Percentiles rank a stretch among this genome's conserved stretches.
Conservation (phyloP, 2,888 invertebrate genomes). For the Lymantria dispar region DNA sequence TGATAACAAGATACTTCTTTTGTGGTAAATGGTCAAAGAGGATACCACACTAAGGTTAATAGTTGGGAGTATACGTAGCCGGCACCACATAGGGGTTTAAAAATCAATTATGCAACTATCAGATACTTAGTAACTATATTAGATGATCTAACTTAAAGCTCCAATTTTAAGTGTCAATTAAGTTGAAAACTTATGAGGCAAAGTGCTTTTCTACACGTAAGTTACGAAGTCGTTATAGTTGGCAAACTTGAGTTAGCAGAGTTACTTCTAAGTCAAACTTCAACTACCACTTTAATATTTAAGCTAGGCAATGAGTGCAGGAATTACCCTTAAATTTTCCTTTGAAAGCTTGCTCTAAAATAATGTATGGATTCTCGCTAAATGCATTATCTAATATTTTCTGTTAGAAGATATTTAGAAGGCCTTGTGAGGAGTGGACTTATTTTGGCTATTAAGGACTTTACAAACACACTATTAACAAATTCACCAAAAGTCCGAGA, state of each 20-base stretch:
- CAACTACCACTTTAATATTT: conserved; percentile 28
- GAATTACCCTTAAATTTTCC: background rate
- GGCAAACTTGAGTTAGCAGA: conserved; percentile 23
- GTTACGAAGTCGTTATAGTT: conserved; percentile 29
- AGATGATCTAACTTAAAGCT: conserved; percentile 9
- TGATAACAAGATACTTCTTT: too few species aligned
- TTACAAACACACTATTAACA: too few species aligned
- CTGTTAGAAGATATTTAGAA: too few species aligned
- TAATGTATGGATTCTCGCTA: background rate
- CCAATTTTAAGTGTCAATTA: conserved; percentile 30
- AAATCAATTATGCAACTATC: too few species aligned
- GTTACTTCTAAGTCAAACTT: conserved; percentile 24
- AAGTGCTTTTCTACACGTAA: conserved; percentile 20
- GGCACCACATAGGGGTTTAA: too few species aligned
- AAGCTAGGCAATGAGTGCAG: conserved; percentile 3
- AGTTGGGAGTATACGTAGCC: too few species aligned
- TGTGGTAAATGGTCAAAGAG: too few species aligned
- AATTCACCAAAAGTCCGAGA: too few species aligned
- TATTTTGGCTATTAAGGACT: too few species aligned
- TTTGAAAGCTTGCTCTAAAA: background rate
- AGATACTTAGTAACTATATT: background rate
- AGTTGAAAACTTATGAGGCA: conserved; percentile 24
- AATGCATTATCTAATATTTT: background rate
- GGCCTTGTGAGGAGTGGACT: too few species aligned
- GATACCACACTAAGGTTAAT: too few species aligned